phyloP scores from a whole-genome alignment of 2,888 invertebrate genomes.

The Ormyrus nitidulus region DNA sequence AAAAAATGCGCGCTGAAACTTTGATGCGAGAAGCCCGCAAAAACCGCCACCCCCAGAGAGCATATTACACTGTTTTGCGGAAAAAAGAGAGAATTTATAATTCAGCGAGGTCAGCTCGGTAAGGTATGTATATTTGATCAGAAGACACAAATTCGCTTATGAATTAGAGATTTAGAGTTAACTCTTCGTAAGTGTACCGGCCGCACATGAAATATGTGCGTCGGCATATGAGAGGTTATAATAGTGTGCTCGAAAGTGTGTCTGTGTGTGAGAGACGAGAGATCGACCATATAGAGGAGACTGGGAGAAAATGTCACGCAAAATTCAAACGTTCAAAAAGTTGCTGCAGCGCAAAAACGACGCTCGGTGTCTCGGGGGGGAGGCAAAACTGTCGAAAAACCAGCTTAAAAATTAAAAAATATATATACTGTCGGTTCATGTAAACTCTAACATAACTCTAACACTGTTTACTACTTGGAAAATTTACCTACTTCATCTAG shows the following conservation, averaged over 20 bases:
- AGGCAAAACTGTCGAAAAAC: no score
- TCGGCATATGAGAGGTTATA: slow-evolving; percentile 25
- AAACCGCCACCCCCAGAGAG: background rate
- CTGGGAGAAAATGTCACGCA: slow-evolving; percentile 53
- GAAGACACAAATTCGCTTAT: slow-evolving; percentile 41
- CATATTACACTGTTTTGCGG: slow-evolving; percentile 21
- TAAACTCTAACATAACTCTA: background rate
- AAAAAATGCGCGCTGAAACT: no score
- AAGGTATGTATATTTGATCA: slow-evolving; percentile 46
- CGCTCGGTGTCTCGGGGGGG: no score
- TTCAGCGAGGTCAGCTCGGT: slow-evolving; percentile 37
- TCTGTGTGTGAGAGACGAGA: slow-evolving; percentile 45
- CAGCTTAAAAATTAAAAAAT: no score
- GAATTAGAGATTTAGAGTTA: slow-evolving; percentile 37
- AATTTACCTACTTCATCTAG: background rate
- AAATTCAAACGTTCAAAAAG: slow-evolving; percentile 47
- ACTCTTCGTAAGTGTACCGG: slow-evolving; percentile 17
- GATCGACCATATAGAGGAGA: slow-evolving; percentile 50
- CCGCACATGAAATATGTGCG: slow-evolving; percentile 23
- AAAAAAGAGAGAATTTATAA: slow-evolving; percentile 36
- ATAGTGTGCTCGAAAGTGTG: slow-evolving; percentile 23
- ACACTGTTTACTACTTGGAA: background rate
- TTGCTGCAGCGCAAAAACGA: no score
- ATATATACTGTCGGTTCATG: background rate
- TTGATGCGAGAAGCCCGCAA: no score